phyloP scores from a whole-genome alignment of 37 sponge, comb jelly and placozoan genomes.

The Chondrosia reniformis region DNA sequence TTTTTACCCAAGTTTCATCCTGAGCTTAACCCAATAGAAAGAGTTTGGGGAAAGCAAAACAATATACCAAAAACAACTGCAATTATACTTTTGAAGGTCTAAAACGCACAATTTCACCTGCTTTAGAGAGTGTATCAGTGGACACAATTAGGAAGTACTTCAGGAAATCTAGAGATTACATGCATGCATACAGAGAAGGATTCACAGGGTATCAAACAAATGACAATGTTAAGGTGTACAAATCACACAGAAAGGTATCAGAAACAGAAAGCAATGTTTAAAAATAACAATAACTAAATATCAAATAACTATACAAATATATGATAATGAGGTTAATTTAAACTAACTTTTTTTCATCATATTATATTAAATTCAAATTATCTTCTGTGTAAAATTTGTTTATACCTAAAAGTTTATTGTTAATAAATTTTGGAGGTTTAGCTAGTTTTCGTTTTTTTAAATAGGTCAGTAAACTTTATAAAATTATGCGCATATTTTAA shows the following conservation, averaged over 20 bases:
- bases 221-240: neutral
- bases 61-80: neutral
- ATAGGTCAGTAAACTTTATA: no score
- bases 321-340: no score
- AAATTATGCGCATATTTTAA: no score
- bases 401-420: no score
- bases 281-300: no score
- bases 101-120: neutral
- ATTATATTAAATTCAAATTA: neutral
- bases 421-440: no score
- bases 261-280: neutral
- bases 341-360: no score
- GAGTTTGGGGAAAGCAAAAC: neutral
- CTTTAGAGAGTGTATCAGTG: neutral
- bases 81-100: neutral
- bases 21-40: neutral
- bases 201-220: neutral
- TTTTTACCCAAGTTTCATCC: neutral
- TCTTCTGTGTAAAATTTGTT: no score
- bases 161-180: slow-evolving; percentile 15
- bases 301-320: no score
- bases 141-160: neutral
- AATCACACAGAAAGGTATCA: neutral
- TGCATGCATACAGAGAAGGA: slow-evolving; percentile 30
- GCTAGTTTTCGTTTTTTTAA: no score